Evolutionary conservation across 2,888 invertebrate genomes (phyloP).

Genomic region (Eilema griseolum): DNA sequence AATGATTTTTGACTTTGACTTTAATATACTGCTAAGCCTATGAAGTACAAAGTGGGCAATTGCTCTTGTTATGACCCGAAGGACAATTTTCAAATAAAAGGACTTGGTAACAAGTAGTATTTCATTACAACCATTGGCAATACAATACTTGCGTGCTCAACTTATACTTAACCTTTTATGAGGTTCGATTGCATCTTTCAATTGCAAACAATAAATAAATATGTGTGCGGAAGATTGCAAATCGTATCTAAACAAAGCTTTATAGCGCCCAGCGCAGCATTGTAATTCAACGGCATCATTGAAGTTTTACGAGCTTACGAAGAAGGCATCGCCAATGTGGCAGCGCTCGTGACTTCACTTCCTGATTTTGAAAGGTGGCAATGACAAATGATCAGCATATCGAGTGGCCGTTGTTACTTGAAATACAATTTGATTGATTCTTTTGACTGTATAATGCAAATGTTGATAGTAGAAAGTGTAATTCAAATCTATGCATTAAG

Average conservation of each 20-base stretch:
- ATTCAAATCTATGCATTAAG: neutral
- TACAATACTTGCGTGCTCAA: constrained; percentile 1
- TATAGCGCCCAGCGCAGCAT: constrained; percentile 69
- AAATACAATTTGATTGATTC: constrained; percentile 39
- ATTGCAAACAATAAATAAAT: constrained; percentile 43
- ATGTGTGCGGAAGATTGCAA: constrained; percentile 65
- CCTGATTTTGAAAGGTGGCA: constrained; percentile 73
- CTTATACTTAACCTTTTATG: constrained; percentile 13
- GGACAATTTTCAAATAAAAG: neutral
- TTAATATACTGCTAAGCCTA: no score
- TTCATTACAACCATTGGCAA: neutral
- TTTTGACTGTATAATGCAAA: constrained; percentile 40
- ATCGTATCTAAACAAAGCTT: constrained; percentile 73
- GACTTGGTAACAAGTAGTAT: neutral
- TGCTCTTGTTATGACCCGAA: neutral
- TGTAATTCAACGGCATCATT: constrained; percentile 82
- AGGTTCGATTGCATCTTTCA: constrained; percentile 41
- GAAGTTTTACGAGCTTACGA: constrained; percentile 82
- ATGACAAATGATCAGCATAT: constrained; percentile 66
- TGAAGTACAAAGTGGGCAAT: no score
- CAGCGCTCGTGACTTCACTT: constrained; percentile 77
- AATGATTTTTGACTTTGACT: no score
- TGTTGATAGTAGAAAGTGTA: constrained; percentile 20
- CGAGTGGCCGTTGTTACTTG: constrained; percentile 39
- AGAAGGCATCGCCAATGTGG: constrained; percentile 80